Base-by-base conservation (phyloP, 2,797 vertebrate species). In the Sphaeramia orbicularis region DNA sequence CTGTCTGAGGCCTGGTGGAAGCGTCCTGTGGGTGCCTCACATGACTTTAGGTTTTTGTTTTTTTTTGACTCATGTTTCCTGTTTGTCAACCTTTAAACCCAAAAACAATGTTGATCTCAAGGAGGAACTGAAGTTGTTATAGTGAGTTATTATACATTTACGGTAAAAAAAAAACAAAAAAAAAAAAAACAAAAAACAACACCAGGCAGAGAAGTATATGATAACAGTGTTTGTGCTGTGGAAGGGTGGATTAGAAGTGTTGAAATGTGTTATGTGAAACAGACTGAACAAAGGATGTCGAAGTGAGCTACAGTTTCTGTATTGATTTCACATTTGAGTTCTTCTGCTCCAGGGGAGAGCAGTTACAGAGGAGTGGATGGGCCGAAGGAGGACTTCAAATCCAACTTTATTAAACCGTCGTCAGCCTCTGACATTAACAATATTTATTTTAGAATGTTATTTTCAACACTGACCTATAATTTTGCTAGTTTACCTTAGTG, bases 91-190 rank as follows among this genome's bases (percentile, higher is more conserved):
- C 41, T 55, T 55, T 13, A 40, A 41, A 38, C 27, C 12, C 35
- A 30, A 15, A 18, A 15, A n/a, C n/a, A n/a, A n/a, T n/a, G n/a
- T n/a, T n/a, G n/a, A n/a, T n/a, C 37, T 51, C 59, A 82, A 48
- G 68, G 45, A 75, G 32, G 50, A 48, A 68, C 65, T 81, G 44
- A 49, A 45, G 58, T 66, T 69, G 50, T 65, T 60, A 38, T 58
- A 32, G 48, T 61, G 73, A 55, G 65, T n/a, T n/a, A n/a, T 73
- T 59, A 24, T 64, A 36, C 35, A 73, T 65, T n/a, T 37, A 37
- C 36, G 37, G 9, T 36, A 44, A n/a, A n/a, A n/a, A n/a, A n/a
- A n/a, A n/a, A n/a, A n/a, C n/a, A n/a, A n/a, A n/a, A n/a, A n/a
- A n/a, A n/a, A n/a, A n/a, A n/a, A n/a, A n/a, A n/a, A n/a, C n/a